Base-by-base conservation (phyloP, 2,888 invertebrate species). In the Eupithecia pulchellata region DNA sequence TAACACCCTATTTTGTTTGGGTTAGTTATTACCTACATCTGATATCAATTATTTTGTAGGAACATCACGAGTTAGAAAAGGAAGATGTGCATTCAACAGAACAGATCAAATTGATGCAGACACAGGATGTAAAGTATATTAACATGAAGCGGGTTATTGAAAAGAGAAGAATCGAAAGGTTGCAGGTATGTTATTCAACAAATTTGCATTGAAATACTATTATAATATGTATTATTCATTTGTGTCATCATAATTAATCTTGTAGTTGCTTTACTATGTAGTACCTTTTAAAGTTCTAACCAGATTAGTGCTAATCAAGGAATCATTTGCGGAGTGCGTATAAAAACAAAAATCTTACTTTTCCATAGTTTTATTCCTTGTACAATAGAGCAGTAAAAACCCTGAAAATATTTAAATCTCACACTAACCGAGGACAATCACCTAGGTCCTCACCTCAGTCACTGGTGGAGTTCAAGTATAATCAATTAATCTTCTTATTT, bases 71-170 rank as follows among this genome's bases (percentile, higher is more conserved):
- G 81, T 90, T 96, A 47, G 91, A 95, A 30, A 96, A 97, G 73
- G 95, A 95, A 39, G 96, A 96, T 58, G 97, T 97, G 81, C 96
- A 98, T 78, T 96, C 97, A 1, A 95, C 96, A 0, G 97, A 97
- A 27, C 99, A 99, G 89, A 91, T 97, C 63, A 96, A 97, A 73
- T 88, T 99, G 68, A 98, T 99, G 97, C 96, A 97, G 86, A 97
- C 97, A 0, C 99, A 98, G 89, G 99, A 99, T 89, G 91, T 98
- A 11, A 97, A 97, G 79, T 99, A 99, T 81, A 95, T 99, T 17
- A 95, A 96, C 42, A 97, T 97, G 95, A 98, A 98, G 85, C 95
- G 97, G 65, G 97, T 97, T 2, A 96, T 98, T 42, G 99, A 99
- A 89, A 92, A 95, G 1, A 97, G 97, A 79, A 97, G 97, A 89